These are phyloP conservation scores for Venturia canescens DNA, from an alignment of 1,140 invertebrate species.

Conservation along the genomic window DNA sequence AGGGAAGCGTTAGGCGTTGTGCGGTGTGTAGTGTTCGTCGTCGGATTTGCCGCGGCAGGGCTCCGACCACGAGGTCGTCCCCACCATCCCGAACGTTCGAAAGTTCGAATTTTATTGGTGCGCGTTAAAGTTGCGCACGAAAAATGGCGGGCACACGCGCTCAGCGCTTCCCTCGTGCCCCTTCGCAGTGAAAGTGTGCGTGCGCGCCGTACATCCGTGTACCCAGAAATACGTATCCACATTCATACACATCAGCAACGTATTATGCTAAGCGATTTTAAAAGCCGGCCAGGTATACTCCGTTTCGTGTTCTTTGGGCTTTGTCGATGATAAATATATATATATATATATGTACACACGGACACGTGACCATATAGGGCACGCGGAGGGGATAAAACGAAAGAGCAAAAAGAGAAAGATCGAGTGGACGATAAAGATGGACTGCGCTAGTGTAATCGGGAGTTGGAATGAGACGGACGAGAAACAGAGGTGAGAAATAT, in stretches of 20 bases:
- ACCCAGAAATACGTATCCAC: background rate
- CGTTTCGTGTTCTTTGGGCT: background rate
- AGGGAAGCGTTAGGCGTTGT: constrained; percentile 8
- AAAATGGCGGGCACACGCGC: constrained; percentile 65
- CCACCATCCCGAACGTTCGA: constrained; percentile 52
- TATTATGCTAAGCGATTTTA: constrained; percentile 69
- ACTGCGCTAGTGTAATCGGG: background rate
- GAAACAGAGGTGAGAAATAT: constrained; percentile 48
- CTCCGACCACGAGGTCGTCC: constrained; percentile 65
- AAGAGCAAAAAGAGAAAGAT: constrained; percentile 27
- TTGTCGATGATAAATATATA: constrained; percentile 5
- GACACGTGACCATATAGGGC: background rate
- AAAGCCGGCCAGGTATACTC: constrained; percentile 49
- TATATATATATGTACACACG: background rate
- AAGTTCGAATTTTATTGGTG: constrained; percentile 74
- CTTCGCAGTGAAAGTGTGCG: background rate
- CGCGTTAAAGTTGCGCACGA: constrained; percentile 69
- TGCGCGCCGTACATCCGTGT: background rate
- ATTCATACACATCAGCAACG: constrained; percentile 57
- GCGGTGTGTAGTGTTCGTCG: background rate
- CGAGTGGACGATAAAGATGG: constrained; percentile 34
- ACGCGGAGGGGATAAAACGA: constrained; percentile 4
- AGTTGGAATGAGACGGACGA: constrained; percentile 26
- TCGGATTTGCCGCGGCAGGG: constrained; percentile 30
- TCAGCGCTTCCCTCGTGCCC: constrained; percentile 9